phyloP scores from a whole-genome alignment of 2,113 vertebrate genomes.

The Zosterops japonicus region DNA sequence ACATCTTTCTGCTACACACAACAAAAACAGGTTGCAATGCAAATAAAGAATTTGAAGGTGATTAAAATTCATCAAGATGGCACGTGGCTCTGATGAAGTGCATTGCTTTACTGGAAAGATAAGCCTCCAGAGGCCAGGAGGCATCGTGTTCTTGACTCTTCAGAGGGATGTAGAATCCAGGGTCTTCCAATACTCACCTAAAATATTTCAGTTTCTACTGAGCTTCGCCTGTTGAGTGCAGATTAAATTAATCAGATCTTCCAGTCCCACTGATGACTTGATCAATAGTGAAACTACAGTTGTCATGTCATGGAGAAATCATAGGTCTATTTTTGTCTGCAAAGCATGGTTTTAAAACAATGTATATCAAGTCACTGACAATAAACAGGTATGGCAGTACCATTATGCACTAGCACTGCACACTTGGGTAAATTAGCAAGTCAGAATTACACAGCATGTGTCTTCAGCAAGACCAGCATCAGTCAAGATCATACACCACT shows the following conservation, averaged over 20 bases:
- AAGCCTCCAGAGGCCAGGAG: background rate
- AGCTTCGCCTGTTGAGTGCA: background rate
- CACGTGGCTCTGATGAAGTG: background rate
- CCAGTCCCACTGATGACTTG: background rate
- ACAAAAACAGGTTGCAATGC: background rate
- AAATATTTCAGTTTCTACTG: background rate
- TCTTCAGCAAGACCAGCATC: background rate
- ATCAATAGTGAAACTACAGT: background rate
- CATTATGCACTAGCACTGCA: background rate
- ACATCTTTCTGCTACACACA: background rate
- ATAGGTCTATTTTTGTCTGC: background rate
- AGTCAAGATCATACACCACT: background rate
- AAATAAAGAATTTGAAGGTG: background rate
- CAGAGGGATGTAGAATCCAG: background rate
- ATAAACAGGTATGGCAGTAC: background rate
- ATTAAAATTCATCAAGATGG: background rate
- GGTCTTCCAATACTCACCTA: background rate
- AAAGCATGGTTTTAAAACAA: background rate
- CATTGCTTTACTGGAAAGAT: background rate
- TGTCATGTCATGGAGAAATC: background rate
- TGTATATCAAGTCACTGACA: rapidly evolving
- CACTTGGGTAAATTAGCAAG: background rate
- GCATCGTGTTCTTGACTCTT: background rate
- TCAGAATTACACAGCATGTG: background rate
- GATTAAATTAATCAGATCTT: background rate